phyloP scores from a whole-genome alignment of 1,140 invertebrate species.

The Homalodisca vitripennis region DNA sequence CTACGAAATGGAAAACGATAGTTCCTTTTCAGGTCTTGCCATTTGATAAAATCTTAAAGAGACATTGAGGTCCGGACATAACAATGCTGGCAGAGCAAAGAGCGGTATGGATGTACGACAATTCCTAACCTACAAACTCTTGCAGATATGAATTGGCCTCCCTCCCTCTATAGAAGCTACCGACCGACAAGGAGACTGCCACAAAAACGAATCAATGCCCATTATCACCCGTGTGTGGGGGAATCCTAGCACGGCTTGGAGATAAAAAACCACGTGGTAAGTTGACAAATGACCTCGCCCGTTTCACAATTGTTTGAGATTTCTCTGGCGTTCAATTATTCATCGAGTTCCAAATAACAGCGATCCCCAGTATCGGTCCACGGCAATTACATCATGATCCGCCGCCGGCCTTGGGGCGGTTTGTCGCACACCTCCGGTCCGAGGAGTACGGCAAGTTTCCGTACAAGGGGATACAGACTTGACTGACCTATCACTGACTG shows the following conservation, averaged over 20 bases:
- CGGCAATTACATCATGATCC: slow-evolving; percentile 7
- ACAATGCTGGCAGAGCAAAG: too few relatives aligned
- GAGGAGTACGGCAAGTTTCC: not conserved
- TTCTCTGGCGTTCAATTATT: slow-evolving; percentile 19
- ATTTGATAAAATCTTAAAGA: too few relatives aligned
- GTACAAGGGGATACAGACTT: not conserved
- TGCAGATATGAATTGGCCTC: too few relatives aligned
- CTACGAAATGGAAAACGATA: too few relatives aligned
- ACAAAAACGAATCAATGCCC: too few relatives aligned
- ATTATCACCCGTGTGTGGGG: not conserved
- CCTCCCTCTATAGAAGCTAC: too few relatives aligned
- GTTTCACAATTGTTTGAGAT: slow-evolving; percentile 9
- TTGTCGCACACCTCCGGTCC: not conserved
- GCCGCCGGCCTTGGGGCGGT: not conserved
- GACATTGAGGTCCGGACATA: too few relatives aligned
- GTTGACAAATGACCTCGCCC: slow-evolving; percentile 10
- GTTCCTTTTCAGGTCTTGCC: too few relatives aligned
- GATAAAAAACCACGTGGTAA: slow-evolving; percentile 6
- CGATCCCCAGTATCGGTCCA: not conserved
- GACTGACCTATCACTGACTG: not conserved
- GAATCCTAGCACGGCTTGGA: not conserved
- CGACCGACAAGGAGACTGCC: too few relatives aligned
- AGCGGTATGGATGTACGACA: too few relatives aligned
- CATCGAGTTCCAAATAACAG: not conserved
- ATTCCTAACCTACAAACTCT: too few relatives aligned